These are phyloP conservation scores for Mythimna ferrago DNA, from an alignment of 2,888 invertebrate species.

Conservation along the genomic window DNA sequence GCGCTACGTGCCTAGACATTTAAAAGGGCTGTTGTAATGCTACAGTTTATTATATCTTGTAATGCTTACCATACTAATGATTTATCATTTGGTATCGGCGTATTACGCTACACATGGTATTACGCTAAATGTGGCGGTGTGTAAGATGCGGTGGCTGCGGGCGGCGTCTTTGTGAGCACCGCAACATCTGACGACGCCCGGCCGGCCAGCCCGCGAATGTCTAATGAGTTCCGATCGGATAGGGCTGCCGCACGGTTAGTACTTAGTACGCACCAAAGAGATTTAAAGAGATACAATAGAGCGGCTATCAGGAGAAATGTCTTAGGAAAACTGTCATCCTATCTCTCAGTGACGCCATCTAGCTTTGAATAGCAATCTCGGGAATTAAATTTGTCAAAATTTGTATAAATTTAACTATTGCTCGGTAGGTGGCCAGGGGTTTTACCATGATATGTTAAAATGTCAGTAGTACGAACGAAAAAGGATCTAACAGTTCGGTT, in stretches of 20 bases:
- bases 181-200: slow-evolving; percentile 61
- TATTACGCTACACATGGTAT: slow-evolving; percentile 56
- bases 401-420: too few species aligned
- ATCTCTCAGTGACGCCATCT: too few species aligned
- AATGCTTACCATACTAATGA: slow-evolving; percentile 64
- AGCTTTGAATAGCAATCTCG: too few species aligned
- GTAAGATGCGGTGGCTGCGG: slow-evolving; percentile 63
- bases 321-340: too few species aligned
- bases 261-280: slow-evolving; percentile 6
- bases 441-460: too few species aligned
- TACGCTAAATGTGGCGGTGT: slow-evolving; percentile 66
- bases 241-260: slow-evolving; percentile 68
- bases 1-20: slow-evolving; percentile 15
- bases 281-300: too few species aligned
- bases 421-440: too few species aligned
- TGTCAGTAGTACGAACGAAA: too few species aligned
- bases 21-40: slow-evolving; percentile 24
- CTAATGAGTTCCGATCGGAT: slow-evolving; percentile 76
- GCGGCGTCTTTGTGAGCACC: slow-evolving; percentile 67
- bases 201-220: slow-evolving; percentile 72
- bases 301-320: too few species aligned
- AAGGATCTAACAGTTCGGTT: too few species aligned
- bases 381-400: too few species aligned
- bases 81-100: slow-evolving; percentile 60
- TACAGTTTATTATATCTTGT: slow-evolving; percentile 46